phyloP scores from a whole-genome alignment of 1,140 invertebrate genomes.

The Aphelenchoides besseyi region DNA sequence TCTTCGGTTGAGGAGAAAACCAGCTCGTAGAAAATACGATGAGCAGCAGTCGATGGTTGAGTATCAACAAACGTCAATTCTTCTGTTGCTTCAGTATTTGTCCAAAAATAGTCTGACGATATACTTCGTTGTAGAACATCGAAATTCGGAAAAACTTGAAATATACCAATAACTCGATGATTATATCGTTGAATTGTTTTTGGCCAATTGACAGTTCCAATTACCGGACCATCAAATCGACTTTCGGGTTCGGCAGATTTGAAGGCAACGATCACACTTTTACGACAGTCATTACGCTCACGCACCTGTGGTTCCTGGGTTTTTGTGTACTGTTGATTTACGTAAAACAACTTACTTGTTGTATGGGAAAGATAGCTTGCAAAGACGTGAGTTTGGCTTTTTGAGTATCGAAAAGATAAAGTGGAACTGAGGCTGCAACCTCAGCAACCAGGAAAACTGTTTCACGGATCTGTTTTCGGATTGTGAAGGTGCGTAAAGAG shows the following conservation, averaged over 20 bases:
- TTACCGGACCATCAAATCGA: conserved; percentile 1
- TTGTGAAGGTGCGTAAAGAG: neutral
- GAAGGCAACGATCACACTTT: neutral
- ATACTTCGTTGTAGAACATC: conserved; percentile 10
- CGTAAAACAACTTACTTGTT: too few species aligned
- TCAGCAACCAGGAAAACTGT: conserved; percentile 7
- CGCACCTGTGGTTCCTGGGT: too few species aligned
- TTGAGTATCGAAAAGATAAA: neutral
- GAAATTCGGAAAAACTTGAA: conserved; percentile 22
- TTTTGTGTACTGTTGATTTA: too few species aligned
- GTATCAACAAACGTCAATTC: conserved; percentile 2
- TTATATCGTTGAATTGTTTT: neutral
- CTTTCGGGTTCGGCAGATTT: neutral
- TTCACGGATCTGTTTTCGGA: neutral
- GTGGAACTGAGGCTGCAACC: neutral
- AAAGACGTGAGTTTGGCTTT: neutral
- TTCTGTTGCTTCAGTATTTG: neutral
- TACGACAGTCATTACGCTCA: neutral
- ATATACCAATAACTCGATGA: neutral
- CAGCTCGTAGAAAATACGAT: conserved; percentile 5
- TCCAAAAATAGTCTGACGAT: neutral
- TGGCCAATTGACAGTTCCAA: neutral
- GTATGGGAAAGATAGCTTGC: neutral
- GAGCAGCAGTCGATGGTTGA: neutral
- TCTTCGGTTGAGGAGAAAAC: neutral